phyloP scores from a whole-genome alignment of 2,888 invertebrate genomes.

The Adelognathus sp. region DNA sequence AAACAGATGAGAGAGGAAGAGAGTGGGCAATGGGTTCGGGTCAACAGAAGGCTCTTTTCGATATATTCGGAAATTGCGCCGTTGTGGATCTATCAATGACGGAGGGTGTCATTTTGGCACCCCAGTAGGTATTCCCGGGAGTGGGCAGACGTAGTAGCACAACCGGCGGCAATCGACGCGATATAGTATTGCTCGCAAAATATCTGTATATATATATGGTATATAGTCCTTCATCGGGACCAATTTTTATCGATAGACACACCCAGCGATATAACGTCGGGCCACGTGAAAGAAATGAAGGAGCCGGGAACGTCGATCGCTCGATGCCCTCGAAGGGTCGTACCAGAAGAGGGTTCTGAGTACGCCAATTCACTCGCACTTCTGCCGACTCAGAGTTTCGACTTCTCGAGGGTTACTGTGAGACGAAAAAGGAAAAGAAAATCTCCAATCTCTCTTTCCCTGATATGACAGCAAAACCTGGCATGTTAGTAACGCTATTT shows the following conservation, averaged over 20 bases:
- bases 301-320: background rate
- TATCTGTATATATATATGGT: background rate
- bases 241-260: conserved; percentile 33
- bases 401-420: background rate
- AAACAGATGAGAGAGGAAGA: background rate
- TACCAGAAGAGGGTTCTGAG: conserved; percentile 17
- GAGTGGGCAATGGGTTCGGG: background rate
- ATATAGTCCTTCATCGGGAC: background rate
- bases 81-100: conserved; percentile 22
- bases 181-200: conserved; percentile 20
- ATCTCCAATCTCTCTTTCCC: background rate
- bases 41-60: background rate
- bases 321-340: background rate
- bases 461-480: background rate
- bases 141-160: background rate
- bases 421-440: background rate
- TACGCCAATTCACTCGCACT: conserved; percentile 1
- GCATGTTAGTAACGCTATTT: background rate
- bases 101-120: background rate
- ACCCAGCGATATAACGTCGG: background rate
- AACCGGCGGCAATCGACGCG: background rate
- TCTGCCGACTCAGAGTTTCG: background rate
- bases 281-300: conserved; percentile 26
- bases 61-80: background rate
- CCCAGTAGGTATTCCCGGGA: background rate